These are phyloP conservation scores for Ostrea edulis DNA, from an alignment of 1,140 invertebrate genomes.

Conservation along the genomic window DNA sequence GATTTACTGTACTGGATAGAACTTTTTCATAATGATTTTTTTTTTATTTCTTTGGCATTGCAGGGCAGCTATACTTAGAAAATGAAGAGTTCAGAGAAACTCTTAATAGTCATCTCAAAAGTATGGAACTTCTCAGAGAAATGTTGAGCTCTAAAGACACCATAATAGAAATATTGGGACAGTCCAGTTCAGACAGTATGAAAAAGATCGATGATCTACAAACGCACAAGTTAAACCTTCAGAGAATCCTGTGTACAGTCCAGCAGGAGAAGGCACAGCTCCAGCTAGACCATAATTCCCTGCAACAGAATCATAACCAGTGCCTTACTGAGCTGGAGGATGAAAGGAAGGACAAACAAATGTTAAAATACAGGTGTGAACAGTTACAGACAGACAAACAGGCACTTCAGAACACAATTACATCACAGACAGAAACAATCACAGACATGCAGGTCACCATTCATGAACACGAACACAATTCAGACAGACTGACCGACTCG, in stretches of 20 bases:
- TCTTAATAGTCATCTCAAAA: background rate
- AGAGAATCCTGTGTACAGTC: background rate
- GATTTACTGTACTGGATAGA: too few relatives aligned
- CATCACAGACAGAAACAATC: background rate
- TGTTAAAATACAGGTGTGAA: background rate
- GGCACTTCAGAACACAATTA: background rate
- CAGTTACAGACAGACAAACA: conserved; percentile 31
- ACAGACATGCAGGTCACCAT: conserved; percentile 5
- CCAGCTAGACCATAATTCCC: conserved; percentile 8
- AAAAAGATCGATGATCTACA: conserved; percentile 1
- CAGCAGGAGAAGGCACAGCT: background rate
- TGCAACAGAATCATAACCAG: background rate
- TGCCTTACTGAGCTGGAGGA: conserved; percentile 8
- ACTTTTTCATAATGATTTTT: too few relatives aligned
- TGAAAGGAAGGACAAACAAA: background rate
- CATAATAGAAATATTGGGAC: conserved; percentile 12
- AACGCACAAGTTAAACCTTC: background rate
- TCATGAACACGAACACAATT: conserved; percentile 20
- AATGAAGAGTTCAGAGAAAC: conserved; percentile 33
- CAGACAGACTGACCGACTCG: background rate
- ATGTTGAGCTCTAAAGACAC: conserved; percentile 3
- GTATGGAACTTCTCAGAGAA: background rate
- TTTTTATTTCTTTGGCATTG: background rate
- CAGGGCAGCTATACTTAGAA: conserved; percentile 35
- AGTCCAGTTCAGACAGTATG: background rate